Evolutionary conservation across 2,113 vertebrate species (phyloP), one percentile per base, ranked within the genome.

Genomic region (Zapornia atra): DNA sequence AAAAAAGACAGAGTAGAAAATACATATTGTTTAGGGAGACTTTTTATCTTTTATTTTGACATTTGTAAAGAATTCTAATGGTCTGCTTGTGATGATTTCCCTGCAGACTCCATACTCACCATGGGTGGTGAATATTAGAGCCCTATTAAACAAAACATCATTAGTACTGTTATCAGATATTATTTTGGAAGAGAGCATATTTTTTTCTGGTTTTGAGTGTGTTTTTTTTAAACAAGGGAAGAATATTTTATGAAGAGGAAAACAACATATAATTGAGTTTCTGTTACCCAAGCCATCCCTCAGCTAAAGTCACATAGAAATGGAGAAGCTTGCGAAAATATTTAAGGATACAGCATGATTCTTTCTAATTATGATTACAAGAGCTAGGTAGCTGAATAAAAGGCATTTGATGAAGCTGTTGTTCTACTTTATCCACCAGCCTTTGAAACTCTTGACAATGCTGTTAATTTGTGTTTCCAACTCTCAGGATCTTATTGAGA

Each of bases 31-130:
- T 94, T 15, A 86, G 80, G 33, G 63, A 79, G 26, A 64, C 66
- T 5, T 77, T 91, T 95, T n/a, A n/a, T n/a, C n/a, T 91, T 82
- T 91, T 94, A 90, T 97, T 81, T 68, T 92, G 16, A 92, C 57
- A 4, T 97, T 96, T 61, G 92, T 60, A n/a, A 98, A 97, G 92
- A 98, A 97, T 34, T 96, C 34, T 95, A 97, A 94, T 11, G 95
- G 68, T 42, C 95, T 97, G 70, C 91, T 96, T 84, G 97, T 22
- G 51, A 97, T 81, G 1, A 83, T 96, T 88, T 97, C 93, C 93
- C 95, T 82, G 54, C 94, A 97, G 76, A 96, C 91, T 94, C 98
- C 97, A 78, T 97, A 96, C 71, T 98, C 96, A 21, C 77, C 80
- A 63, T 94, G 94, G 72, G 73, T 97, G 44, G 81, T 93, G 38